Evolutionary conservation across 2,888 invertebrate species (phyloP).

Genomic region (Euzetes globulus): DNA sequence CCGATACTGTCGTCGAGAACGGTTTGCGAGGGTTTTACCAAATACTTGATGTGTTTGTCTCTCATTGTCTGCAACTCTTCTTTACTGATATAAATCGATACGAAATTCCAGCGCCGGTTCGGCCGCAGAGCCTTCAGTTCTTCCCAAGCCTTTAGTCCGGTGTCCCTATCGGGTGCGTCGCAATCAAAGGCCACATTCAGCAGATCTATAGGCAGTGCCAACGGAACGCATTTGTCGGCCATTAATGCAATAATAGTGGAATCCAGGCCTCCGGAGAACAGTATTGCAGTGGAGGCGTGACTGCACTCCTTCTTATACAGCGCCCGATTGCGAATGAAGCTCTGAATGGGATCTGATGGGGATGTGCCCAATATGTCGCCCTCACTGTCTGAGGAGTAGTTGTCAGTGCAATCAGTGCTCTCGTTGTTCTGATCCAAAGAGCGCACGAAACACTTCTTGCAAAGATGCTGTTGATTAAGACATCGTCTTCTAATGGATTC

Average conservation of each 20-base stretch:
- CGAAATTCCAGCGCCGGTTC: slow-evolving; percentile 69
- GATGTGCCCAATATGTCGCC: slow-evolving; percentile 28
- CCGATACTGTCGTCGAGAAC: slow-evolving; percentile 94
- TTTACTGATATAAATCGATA: slow-evolving; percentile 46
- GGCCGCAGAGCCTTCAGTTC: slow-evolving; percentile 65
- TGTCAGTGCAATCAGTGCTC: not conserved
- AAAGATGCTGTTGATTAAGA: slow-evolving; percentile 43
- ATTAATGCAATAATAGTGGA: slow-evolving; percentile 80
- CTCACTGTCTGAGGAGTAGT: slow-evolving; percentile 24
- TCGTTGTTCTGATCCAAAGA: not conserved
- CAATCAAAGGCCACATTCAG: slow-evolving; percentile 83
- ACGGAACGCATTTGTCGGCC: slow-evolving; percentile 58
- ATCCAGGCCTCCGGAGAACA: slow-evolving; percentile 95
- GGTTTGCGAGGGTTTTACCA: slow-evolving; percentile 75
- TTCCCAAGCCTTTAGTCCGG: slow-evolving; percentile 61
- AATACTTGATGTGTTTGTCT: slow-evolving; percentile 58
- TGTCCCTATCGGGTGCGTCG: slow-evolving; percentile 73
- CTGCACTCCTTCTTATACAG: slow-evolving; percentile 24
- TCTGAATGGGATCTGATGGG: not conserved
- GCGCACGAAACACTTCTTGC: slow-evolving; percentile 43
- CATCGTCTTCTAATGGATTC: slow-evolving; percentile 44
- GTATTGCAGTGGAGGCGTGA: slow-evolving; percentile 56
- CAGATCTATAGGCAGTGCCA: slow-evolving; percentile 69
- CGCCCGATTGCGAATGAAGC: not conserved
- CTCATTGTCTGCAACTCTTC: slow-evolving; percentile 46